Evolutionary conservation across 2,113 vertebrate species (phyloP), one percentile per base, ranked within the genome.

Genomic region (Pseudopodoces humilis): DNA sequence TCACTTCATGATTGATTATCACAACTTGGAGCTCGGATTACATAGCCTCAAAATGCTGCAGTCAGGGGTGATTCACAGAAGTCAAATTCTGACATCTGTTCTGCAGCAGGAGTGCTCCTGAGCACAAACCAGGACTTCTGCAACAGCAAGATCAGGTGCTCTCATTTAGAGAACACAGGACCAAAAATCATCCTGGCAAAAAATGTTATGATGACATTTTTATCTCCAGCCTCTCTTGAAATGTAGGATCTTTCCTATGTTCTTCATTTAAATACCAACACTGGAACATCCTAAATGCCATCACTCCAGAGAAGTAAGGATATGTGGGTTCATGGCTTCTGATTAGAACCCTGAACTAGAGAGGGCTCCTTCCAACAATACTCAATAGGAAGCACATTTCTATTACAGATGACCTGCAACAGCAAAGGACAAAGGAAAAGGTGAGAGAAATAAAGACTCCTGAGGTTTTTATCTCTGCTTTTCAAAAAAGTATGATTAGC

Each of bases 1-100:
- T 80, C 71, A 69, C 59, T 74, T 92, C 28, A 23, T 63, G 82
- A 87, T 68, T 80, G 59, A 72, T 67, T 78, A 63, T 67, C 82
- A 82, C 39, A 80, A 69, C 2, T 67, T 41, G 46, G 23, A 80
- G 53, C 63, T 88, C 62, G 83, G n/a, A 76, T 83, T 69, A 67
- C n/a, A 59, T 46, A 77, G 58, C 41, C 67, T 55, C 23, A 59
- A 85, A 92, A 85, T 17, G 27, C 39, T 65, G 62, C 49, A 79
- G 85, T 64, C 75, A 64, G 19, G 53, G 25, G 33, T 47, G 63
- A 88, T 35, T 58, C 88, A 86, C 35, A 64, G 41, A 88, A 86
- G 28, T 86, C 62, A 79, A 71, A 58, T 69, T 86, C 35, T 83
- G 79, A 95, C 76, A 95, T 90, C 63, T 90, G 68, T 37, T 95